Percentiles rank a stretch among this genome's conserved stretches.
phyloP scores from a whole-genome alignment of 2,797 vertebrate genomes.

The Loriculus beryllinus region DNA sequence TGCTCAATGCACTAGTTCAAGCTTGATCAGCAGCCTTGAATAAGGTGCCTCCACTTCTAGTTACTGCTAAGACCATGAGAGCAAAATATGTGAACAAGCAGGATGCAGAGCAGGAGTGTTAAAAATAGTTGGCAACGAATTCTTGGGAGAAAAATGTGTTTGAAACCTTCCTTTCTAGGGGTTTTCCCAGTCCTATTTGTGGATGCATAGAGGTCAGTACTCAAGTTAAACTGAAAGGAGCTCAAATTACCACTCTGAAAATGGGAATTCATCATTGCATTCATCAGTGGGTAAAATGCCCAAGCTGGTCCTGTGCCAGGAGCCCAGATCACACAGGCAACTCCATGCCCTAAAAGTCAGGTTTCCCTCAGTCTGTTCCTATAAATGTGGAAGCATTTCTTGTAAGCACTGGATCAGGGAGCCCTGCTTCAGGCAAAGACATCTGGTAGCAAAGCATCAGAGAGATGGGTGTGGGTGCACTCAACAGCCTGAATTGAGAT shows the following conservation, averaged over 20 bases:
- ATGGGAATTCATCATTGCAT: neutral
- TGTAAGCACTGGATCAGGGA: neutral
- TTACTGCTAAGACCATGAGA: neutral
- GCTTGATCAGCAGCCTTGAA: neutral
- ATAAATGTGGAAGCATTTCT: neutral
- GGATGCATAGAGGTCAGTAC: neutral
- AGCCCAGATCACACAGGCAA: neutral
- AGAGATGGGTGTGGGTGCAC: neutral
- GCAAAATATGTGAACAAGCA: neutral
- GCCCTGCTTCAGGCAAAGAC: neutral
- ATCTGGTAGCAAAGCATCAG: neutral
- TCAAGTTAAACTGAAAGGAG: neutral
- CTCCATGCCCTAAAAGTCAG: neutral
- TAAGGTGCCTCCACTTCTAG: neutral
- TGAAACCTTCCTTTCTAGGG: neutral
- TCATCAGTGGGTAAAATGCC: neutral
- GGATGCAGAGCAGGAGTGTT: neutral
- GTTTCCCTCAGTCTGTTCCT: neutral
- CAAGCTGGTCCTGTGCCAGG: neutral
- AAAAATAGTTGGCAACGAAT: neutral
- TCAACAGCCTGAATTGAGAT: neutral
- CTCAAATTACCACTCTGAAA: neutral
- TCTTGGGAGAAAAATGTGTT: neutral
- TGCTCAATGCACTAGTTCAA: neutral
- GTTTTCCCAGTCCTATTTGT: neutral